These are phyloP conservation scores for Oreortyx pictus DNA, from an alignment of 2,797 vertebrate species.

Conservation along the genomic window DNA sequence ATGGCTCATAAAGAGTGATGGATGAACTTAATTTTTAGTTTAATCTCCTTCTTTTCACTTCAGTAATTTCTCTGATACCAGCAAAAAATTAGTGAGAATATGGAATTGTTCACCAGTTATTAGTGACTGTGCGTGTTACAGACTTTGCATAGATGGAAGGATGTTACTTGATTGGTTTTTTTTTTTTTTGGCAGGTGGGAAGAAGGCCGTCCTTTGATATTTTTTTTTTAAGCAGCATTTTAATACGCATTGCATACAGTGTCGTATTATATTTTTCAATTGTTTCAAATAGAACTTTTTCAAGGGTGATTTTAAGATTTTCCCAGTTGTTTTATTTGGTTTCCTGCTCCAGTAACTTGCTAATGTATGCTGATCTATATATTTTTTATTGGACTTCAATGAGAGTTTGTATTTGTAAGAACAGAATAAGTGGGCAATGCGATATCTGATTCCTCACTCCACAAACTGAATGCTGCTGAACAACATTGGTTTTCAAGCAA, in stretches of 20 bases:
- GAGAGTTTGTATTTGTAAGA: not conserved
- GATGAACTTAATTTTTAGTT: constrained; percentile 85
- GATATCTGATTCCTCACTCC: not conserved
- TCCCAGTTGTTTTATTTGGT: not conserved
- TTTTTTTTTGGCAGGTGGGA: not conserved
- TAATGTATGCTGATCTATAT: not conserved
- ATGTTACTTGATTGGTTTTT: not conserved
- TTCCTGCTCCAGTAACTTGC: not conserved
- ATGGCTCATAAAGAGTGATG: constrained; percentile 85
- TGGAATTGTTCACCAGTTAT: constrained; percentile 59
- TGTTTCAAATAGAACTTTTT: not conserved
- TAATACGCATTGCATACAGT: not conserved
- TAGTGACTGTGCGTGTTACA: constrained; percentile 33
- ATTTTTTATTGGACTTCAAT: not conserved
- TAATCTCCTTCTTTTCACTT: constrained; percentile 82
- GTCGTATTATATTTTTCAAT: not conserved
- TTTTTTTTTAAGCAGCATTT: not conserved
- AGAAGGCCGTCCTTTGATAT: not conserved
- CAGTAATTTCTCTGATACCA: constrained; percentile 78
- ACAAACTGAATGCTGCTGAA: not conserved
- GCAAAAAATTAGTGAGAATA: constrained; percentile 76
- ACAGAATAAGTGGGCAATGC: not conserved
- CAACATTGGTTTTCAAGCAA: not conserved
- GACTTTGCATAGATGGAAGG: not conserved
- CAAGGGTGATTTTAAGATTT: not conserved